These are phyloP conservation scores for Artibeus jamaicensis DNA, from an alignment of 2,797 vertebrate genomes.

Conservation along the genomic window DNA sequence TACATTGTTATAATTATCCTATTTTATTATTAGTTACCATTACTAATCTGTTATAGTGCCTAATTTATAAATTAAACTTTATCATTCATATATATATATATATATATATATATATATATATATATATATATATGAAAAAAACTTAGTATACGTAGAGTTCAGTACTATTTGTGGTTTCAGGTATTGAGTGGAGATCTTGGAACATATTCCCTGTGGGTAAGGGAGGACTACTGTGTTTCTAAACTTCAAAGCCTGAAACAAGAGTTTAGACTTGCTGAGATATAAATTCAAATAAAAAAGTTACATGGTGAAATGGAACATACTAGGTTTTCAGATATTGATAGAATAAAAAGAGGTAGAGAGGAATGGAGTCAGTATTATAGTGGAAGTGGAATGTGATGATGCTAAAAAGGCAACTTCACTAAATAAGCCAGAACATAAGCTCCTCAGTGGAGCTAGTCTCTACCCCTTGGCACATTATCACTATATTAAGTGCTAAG, in stretches of 20 bases:
- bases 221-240: not conserved
- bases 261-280: not conserved
- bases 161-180: not conserved
- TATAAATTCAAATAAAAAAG: conserved; percentile 31
- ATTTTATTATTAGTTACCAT: not conserved
- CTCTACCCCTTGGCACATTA: not conserved
- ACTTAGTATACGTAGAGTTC: not conserved
- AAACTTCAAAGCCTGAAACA: not conserved
- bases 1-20: not conserved
- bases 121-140: not conserved
- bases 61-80: not conserved
- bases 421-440: not conserved
- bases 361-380: not conserved
- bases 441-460: not conserved
- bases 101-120: too few relatives aligned
- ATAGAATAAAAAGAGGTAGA: not conserved
- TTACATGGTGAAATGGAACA: not conserved
- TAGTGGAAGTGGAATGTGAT: not conserved
- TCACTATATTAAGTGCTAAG: not conserved
- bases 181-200: not conserved
- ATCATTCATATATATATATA: too few relatives aligned
- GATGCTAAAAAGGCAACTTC: not conserved
- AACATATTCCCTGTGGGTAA: not conserved
- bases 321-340: not conserved
- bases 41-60: not conserved